These are phyloP conservation scores for Siniperca knerii DNA, from an alignment of 2,113 vertebrate species.

Conservation along the genomic window DNA sequence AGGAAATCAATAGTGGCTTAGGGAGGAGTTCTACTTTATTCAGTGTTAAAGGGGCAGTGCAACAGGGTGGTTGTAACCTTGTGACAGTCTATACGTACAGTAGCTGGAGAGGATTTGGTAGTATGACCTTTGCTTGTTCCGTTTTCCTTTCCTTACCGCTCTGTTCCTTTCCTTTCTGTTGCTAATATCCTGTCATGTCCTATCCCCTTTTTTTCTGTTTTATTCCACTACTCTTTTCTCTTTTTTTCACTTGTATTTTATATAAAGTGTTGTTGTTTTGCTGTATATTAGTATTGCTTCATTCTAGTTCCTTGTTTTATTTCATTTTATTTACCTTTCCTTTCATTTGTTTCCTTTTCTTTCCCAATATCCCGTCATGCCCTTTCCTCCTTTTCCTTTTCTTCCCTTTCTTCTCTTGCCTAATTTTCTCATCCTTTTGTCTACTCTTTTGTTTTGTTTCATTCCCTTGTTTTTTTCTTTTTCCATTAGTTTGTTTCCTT, in stretches of 20 bases:
- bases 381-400: neutral
- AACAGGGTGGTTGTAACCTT: constrained; percentile 52
- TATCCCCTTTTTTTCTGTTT: neutral
- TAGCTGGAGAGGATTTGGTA: neutral
- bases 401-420: neutral
- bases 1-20: constrained; percentile 85
- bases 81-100: neutral
- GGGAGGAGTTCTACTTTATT: constrained; percentile 68
- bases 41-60: constrained; percentile 75
- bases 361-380: too few relatives aligned
- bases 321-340: neutral
- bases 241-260: neutral
- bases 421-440: neutral
- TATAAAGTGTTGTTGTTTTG: neutral
- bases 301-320: neutral
- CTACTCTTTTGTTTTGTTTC: neutral
- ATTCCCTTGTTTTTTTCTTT: neutral
- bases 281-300: too few relatives aligned
- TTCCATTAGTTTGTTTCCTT: neutral
- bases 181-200: neutral
- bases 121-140: neutral
- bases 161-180: neutral
- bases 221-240: too few relatives aligned
- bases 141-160: neutral
- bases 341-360: neutral